Conservation (phyloP, 2,888 invertebrate genomes). For the Ferrisia virgata region DNA sequence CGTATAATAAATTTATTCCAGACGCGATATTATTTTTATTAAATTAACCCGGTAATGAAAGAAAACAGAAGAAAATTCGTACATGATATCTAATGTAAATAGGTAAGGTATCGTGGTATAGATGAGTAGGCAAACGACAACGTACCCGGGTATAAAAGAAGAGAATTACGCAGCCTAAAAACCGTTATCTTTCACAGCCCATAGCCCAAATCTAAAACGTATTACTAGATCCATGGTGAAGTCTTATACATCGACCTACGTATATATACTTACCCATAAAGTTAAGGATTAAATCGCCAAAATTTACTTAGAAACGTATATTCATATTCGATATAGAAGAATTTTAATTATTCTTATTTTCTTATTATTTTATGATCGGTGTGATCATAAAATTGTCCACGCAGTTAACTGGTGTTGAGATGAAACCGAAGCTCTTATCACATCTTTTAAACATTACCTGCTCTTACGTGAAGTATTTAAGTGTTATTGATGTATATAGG, state of each 20-base stretch:
- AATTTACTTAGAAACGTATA: not conserved
- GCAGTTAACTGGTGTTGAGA: not conserved
- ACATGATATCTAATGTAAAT: too few species aligned
- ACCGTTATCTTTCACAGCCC: not conserved
- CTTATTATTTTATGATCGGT: not conserved
- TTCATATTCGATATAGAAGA: not conserved
- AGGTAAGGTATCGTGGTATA: too few species aligned
- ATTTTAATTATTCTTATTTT: not conserved
- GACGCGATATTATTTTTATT: not conserved
- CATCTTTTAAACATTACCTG: not conserved
- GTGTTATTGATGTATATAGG: not conserved
- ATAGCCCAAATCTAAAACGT: not conserved
- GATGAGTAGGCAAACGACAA: too few species aligned
- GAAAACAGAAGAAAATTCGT: not conserved
- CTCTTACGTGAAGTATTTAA: not conserved
- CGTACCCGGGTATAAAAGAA: too few species aligned
- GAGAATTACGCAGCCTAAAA: not conserved
- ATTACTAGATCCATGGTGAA: too few species aligned
- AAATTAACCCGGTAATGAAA: not conserved
- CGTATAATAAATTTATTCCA: not conserved
- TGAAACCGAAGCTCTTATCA: not conserved
- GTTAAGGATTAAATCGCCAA: not conserved
- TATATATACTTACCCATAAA: not conserved
- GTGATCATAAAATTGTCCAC: not conserved
- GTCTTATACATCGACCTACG: not conserved